Evolutionary conservation across 2,888 invertebrate species (phyloP).

Genomic region (Odontocolon sp.): DNA sequence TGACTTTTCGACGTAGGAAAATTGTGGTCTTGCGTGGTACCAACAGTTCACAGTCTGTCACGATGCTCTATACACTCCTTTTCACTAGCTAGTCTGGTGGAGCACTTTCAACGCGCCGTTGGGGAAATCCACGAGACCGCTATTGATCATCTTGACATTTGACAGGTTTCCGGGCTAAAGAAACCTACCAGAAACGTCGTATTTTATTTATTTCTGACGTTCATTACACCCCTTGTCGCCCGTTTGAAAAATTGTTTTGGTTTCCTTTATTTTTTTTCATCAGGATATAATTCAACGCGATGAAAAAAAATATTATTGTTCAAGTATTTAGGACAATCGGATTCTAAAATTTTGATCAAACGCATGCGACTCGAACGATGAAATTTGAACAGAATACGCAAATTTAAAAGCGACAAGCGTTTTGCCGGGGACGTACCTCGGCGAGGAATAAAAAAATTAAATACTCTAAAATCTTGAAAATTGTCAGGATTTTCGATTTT

Average conservation of each 20-base stretch:
- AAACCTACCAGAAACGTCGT: not conserved
- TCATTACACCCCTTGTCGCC: conserved; percentile 12
- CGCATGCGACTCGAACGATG: no score
- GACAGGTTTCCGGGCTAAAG: conserved; percentile 14
- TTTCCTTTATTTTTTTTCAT: not conserved
- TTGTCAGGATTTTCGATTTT: no score
- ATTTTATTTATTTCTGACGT: conserved; percentile 10
- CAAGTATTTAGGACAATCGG: no score
- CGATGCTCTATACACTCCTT: not conserved
- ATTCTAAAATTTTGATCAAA: no score
- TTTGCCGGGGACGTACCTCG: no score
- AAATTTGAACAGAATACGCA: no score
- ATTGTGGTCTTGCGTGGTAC: not conserved
- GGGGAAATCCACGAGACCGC: not conserved
- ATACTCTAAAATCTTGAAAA: no score
- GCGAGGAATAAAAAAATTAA: no score
- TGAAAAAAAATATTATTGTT: no score
- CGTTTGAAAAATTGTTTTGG: not conserved
- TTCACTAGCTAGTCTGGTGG: not conserved
- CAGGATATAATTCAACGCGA: no score
- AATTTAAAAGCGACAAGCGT: no score
- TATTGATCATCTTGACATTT: conserved; percentile 22
- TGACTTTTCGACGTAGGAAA: conserved; percentile 49
- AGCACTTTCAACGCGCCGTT: not conserved
- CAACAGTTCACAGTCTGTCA: not conserved